Percentiles rank a stretch among this genome's conserved stretches.
These are phyloP conservation scores for Paramuricea clavata DNA, from an alignment of 92 coral and sea anemone genomes.

Conservation along the genomic window DNA sequence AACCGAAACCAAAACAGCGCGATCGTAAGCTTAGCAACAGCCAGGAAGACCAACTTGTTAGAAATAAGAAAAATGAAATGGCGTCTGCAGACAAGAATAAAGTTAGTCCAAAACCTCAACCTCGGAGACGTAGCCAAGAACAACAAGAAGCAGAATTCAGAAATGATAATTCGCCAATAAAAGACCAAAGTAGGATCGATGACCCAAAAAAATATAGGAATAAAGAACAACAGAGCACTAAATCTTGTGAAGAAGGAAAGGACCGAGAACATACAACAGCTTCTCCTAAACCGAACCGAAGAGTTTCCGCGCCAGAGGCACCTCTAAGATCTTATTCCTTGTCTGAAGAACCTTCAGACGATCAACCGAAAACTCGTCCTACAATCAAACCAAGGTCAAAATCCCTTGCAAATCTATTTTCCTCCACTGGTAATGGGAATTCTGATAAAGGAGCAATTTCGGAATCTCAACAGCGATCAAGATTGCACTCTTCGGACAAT, in stretches of 20 bases:
- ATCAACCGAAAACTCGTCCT: neutral
- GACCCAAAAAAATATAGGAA: neutral
- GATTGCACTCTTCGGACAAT: neutral
- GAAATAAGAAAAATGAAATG: neutral
- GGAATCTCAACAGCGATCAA: neutral
- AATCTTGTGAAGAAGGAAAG: neutral
- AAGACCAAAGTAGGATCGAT: neutral
- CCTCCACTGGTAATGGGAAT: neutral
- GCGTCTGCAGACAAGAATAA: neutral
- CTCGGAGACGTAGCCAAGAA: neutral
- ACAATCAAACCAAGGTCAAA: neutral
- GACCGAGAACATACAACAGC: neutral
- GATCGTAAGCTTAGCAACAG: neutral
- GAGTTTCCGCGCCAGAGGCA: neutral
- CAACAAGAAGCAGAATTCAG: neutral
- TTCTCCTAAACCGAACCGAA: neutral
- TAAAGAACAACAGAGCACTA: neutral
- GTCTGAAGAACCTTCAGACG: neutral
- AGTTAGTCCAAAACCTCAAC: constrained; percentile 5
- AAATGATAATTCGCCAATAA: neutral
- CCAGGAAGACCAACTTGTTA: neutral
- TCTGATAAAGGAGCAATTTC: neutral
- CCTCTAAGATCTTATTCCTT: neutral
- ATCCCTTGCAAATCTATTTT: neutral
- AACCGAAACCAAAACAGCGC: constrained; percentile 7